These are phyloP conservation scores for Clamator glandarius DNA, from an alignment of 2,797 vertebrate genomes.

Conservation along the genomic window DNA sequence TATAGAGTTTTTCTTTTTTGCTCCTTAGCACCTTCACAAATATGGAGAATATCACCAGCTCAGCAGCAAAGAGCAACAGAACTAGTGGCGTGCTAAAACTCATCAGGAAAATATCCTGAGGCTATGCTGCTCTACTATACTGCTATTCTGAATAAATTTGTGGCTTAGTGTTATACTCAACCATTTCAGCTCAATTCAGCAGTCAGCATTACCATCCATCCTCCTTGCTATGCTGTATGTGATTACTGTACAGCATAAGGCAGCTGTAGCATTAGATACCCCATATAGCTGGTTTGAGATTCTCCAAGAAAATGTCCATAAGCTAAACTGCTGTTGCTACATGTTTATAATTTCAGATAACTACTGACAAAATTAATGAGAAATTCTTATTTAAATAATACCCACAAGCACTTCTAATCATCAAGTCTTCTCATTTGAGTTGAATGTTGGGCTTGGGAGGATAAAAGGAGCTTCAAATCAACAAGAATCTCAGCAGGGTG, in stretches of 20 bases:
- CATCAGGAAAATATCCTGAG: conserved; percentile 43
- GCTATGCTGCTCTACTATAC: neutral
- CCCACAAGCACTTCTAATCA: neutral
- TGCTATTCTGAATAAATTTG: neutral
- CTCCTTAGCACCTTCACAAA: neutral
- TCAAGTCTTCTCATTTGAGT: neutral
- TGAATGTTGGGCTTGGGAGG: neutral
- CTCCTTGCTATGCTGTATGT: neutral
- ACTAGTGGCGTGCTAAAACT: neutral
- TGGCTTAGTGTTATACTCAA: conserved; percentile 10
- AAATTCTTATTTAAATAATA: neutral
- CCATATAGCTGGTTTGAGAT: neutral
- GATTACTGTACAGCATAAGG: neutral
- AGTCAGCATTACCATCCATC: neutral
- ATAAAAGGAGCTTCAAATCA: neutral
- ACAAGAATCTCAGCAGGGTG: neutral
- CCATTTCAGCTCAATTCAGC: neutral
- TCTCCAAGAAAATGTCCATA: neutral
- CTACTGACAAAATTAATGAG: neutral
- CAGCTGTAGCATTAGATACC: neutral
- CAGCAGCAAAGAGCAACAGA: conserved; percentile 22
- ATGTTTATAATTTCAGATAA: neutral
- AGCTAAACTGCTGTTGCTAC: neutral
- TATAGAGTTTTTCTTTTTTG: neutral
- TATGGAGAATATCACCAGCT: neutral